phyloP scores from a whole-genome alignment of 2,888 invertebrate genomes.

The Noctua comes region DNA sequence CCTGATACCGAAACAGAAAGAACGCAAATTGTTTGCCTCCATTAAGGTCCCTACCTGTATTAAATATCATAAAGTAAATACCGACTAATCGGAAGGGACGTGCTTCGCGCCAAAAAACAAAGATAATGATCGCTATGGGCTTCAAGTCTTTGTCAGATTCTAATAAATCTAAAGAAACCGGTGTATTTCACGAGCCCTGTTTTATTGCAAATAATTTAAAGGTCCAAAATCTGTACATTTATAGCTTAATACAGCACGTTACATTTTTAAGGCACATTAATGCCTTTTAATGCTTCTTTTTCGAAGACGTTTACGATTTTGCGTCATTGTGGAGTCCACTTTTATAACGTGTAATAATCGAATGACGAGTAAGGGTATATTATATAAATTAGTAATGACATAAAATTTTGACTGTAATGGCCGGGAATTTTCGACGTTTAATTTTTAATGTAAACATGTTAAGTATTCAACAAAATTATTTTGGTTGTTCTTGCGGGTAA shows the following conservation, averaged over 20 bases:
- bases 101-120: conserved; percentile 14
- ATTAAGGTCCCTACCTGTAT: conserved; percentile 8
- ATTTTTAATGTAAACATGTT: not conserved
- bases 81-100: conserved; percentile 17
- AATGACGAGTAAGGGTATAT: conserved; percentile 18
- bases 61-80: conserved; percentile 30
- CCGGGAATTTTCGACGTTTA: not conserved
- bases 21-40: conserved; percentile 14
- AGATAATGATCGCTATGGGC: conserved; percentile 17
- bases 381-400: conserved; percentile 33
- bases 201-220: conserved; percentile 52
- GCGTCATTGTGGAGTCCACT: conserved; percentile 3
- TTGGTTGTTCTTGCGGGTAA: not conserved
- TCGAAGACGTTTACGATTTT: conserved; percentile 25
- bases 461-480: not conserved
- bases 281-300: conserved; percentile 37
- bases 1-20: conserved; percentile 16
- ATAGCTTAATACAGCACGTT: conserved; percentile 40
- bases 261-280: conserved; percentile 19
- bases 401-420: conserved; percentile 10
- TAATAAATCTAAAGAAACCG: conserved; percentile 37
- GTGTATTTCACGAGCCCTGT: conserved; percentile 8
- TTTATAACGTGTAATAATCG: conserved; percentile 43
- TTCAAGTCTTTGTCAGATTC: conserved; percentile 23
- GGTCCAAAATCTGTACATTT: conserved; percentile 37